Base-by-base conservation (phyloP, 2,888 invertebrate species). In the Drosophila mulleri region DNA sequence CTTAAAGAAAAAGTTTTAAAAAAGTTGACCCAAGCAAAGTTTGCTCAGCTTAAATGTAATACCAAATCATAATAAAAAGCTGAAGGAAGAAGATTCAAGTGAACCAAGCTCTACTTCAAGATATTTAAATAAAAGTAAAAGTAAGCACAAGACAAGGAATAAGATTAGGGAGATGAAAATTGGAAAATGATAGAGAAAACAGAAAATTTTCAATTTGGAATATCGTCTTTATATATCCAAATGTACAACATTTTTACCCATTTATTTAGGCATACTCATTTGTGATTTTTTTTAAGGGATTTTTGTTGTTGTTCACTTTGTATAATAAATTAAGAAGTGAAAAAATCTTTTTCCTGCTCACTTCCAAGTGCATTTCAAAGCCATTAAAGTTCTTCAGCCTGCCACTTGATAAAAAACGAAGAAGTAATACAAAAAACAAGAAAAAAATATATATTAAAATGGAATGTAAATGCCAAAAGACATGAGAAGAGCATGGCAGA, bases 361-460 rank as follows among this genome's bases (percentile, higher is more conserved):
- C 80, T 83, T 76, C 67, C 77, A 83, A 80, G 83, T 76, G 80
- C 82, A 83, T 88, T 88, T 88, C 79, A 88, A 89, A 88, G 60
- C 88, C 85, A 89, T 83, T 83, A 83, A 83, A 83, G 83, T 78
- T 82, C 68, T 74, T 83, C 69, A 78, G 82, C 66, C 66, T 78
- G 78, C 78, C 78, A 78, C 78, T 78, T 78, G 78, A 78, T 78
- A 81, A 64, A 81, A 61, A 72, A 44, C 18, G 18, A 20, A 12
- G 18, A 42, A 41, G 20, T 16, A 52, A 14, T 16, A 53, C 16
- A 57, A 8, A 59, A 56, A 39, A 20, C n/a, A 39, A 6, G 3
- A 41, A 63, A 41, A 44, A 67, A 52, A 41, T 56, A 65, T 39
- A 66, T 52, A 70, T 72, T 52, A 64, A 62, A 74, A 76, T 70